Evolutionary conservation across 2,888 invertebrate genomes (phyloP).

Genomic region (Torymus aiolomorphi): DNA sequence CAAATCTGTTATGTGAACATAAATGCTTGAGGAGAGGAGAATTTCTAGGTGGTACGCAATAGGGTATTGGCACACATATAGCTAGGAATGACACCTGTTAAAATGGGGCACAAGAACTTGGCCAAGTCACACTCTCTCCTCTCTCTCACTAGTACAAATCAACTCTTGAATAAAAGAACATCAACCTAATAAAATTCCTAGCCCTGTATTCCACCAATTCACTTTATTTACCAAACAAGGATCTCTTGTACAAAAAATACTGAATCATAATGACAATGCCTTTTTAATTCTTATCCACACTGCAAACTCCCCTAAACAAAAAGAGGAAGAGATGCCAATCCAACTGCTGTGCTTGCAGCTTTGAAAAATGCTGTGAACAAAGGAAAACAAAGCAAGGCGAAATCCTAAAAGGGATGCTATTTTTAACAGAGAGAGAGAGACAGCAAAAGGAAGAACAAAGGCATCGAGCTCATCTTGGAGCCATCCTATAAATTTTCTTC

Average conservation of each 20-base stretch:
- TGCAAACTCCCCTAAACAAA: slow-evolving; percentile 9
- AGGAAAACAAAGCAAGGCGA: slow-evolving; percentile 34
- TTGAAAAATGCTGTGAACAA: slow-evolving; percentile 39
- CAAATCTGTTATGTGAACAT: slow-evolving; percentile 9
- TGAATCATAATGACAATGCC: slow-evolving; percentile 4
- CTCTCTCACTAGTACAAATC: slow-evolving; percentile 22
- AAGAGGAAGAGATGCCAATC: slow-evolving; percentile 32
- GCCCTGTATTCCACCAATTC: too few relatives aligned
- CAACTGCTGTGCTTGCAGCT: slow-evolving; percentile 25
- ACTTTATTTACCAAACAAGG: background rate
- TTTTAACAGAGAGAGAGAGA: slow-evolving; percentile 23
- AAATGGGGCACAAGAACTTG: slow-evolving; percentile 49
- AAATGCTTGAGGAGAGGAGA: background rate
- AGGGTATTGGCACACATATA: slow-evolving; percentile 47
- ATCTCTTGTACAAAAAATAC: background rate
- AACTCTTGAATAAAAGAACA: slow-evolving; percentile 11
- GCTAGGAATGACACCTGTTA: slow-evolving; percentile 49
- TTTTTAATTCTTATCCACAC: slow-evolving; percentile 7
- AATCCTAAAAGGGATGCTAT: slow-evolving; percentile 34
- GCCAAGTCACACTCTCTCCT: slow-evolving; percentile 20
- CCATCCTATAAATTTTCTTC: background rate
- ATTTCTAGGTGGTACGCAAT: slow-evolving; percentile 19
- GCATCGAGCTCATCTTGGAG: background rate
- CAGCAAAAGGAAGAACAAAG: slow-evolving; percentile 16
- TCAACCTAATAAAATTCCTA: background rate